Evolutionary conservation across 2,888 invertebrate genomes (phyloP), one percentile per base, ranked within the genome.

Genomic region (Hirtodrosophila histrioides): DNA sequence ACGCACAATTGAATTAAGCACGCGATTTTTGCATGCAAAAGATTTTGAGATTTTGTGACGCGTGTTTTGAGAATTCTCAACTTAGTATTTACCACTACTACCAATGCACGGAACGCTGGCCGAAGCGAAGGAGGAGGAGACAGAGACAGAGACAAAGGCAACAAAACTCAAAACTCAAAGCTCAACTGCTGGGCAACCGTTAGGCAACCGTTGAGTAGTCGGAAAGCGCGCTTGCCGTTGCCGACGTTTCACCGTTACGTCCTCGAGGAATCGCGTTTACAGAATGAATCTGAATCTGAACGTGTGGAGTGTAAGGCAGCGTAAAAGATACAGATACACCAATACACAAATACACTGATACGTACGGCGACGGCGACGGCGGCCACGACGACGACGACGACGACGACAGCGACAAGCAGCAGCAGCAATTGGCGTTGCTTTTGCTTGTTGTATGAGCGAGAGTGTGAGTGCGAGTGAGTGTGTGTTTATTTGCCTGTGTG

Each of bases 251-350:
- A 86, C 88, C 88, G 88, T 88, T 89, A 91, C 91, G 91, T 91
- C 91, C 91, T 91, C 91, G 91, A 91, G 90, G 91, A 91, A 91
- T 91, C 91, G 91, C 91, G 91, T 89, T 90, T 91, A 91, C 91
- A 91, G 91, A 91, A 91, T 91, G 91, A 91, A 90, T 90, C 88
- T 89, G 89, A 91, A 91, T 90, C 88, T 89, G 89, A 91, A 91
- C 88, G 89, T 89, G 89, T 89, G 90, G 83, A 89, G 90, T 91
- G 90, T 90, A 90, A 91, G 88, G 88, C 91, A 91, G 88, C 91
- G 90, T 90, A 90, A 91, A 91, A 85, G 88, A 85, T 86, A 88
- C 80, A 88, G 88, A 88, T 66, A 86, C 86, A 70, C 77, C 72
- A 73, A 73, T 54, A 70, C 72, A 71, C 71, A 57, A 23, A 61